Percentiles rank a stretch among this genome's conserved stretches.
phyloP scores from a whole-genome alignment of 2,113 vertebrate species.

The Phrynosoma blainvillii region DNA sequence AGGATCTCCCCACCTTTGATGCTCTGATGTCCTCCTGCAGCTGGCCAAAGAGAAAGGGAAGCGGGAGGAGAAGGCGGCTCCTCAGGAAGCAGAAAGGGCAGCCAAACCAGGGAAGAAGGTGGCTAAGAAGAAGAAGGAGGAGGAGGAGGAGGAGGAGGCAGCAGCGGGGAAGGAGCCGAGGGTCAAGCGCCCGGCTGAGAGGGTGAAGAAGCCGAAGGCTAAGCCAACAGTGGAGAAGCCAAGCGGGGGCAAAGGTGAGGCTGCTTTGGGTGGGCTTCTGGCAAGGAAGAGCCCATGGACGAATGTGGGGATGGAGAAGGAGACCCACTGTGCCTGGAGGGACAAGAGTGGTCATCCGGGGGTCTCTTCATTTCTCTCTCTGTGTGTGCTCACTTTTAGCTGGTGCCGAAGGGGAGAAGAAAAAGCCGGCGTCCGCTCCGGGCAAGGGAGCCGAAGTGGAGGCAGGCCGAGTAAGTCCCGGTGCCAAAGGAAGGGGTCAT shows the following conservation, averaged over 20 bases:
- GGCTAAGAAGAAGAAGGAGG: not conserved
- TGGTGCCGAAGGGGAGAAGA: not conserved
- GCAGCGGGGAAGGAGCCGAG: not conserved
- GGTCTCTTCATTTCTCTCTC: no score
- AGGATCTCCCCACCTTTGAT: no score
- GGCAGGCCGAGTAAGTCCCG: conserved; percentile 1
- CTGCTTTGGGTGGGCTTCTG: no score
- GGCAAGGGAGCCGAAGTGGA: not conserved
- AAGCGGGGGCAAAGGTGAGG: no score
- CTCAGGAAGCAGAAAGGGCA: not conserved
- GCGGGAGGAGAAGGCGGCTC: not conserved
- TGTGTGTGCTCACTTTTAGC: not conserved
- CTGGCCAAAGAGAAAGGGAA: not conserved
- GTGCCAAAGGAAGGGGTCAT: no score
- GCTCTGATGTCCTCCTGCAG: not conserved
- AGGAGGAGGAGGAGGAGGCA: not conserved
- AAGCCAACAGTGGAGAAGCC: no score
- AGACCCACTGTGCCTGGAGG: no score
- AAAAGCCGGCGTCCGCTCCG: not conserved
- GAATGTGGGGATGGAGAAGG: no score
- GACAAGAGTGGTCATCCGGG: no score
- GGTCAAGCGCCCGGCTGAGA: no score
- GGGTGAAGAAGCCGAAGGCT: not conserved
- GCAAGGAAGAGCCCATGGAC: no score
- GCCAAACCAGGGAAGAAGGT: not conserved